Percentiles rank a stretch among this genome's conserved stretches.
These are phyloP conservation scores for Eleutherodactylus coqui DNA, from an alignment of 2,797 vertebrate species.

Conservation along the genomic window DNA sequence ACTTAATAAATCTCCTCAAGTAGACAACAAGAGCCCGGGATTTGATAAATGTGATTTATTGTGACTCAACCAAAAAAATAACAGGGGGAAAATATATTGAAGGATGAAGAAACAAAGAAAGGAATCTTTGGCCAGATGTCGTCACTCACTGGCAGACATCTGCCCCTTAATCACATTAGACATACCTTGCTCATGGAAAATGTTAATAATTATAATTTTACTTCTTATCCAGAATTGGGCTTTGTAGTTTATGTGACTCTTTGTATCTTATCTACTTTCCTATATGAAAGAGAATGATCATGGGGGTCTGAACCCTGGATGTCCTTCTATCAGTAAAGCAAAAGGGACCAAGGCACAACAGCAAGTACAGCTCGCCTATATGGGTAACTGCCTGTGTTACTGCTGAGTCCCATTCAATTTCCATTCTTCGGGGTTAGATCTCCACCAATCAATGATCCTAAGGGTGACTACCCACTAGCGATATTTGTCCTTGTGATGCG, in stretches of 20 bases:
- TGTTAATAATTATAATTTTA: neutral
- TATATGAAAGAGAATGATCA: neutral
- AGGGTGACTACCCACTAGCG: too few species aligned
- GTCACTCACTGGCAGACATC: neutral
- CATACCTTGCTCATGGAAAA: neutral
- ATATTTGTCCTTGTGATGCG: too few species aligned
- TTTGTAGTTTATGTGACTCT: neutral
- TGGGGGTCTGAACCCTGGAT: neutral
- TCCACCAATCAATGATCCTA: neutral
- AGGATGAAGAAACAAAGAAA: neutral
- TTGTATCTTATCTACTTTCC: neutral
- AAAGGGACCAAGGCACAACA: neutral
- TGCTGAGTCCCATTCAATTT: neutral
- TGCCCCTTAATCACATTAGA: neutral
- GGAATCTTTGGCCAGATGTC: neutral
- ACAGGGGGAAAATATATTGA: neutral
- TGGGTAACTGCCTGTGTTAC: neutral
- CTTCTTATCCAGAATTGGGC: neutral
- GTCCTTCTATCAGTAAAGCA: neutral
- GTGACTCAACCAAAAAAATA: slow-evolving; percentile 14
- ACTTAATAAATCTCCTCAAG: slow-evolving; percentile 15
- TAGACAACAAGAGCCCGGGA: neutral
- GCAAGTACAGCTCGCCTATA: neutral
- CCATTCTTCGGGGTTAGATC: neutral
- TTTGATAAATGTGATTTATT: slow-evolving; percentile 12